Conservation (phyloP, 2,797 vertebrate species). For the Acrossocheilus wenchowensis region DNA sequence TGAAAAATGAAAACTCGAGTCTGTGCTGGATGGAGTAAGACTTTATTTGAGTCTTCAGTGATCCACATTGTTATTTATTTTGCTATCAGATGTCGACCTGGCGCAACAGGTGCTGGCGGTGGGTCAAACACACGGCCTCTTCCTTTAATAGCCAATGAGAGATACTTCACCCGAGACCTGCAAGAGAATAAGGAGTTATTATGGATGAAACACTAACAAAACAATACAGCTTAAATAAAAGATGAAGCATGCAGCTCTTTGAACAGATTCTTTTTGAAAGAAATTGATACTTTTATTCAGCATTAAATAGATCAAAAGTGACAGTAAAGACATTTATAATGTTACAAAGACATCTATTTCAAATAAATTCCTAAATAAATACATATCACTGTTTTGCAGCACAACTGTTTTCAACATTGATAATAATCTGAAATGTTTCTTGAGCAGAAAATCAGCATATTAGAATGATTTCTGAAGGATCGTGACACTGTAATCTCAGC, state of each 20-base stretch:
- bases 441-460: neutral
- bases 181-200: constrained; percentile 28
- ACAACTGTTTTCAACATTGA: neutral
- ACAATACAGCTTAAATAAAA: neutral
- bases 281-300: neutral
- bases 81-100: neutral
- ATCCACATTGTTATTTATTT: constrained; percentile 1
- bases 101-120: neutral
- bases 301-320: neutral
- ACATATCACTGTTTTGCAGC: neutral
- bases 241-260: neutral
- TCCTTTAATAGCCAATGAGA: neutral
- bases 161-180: neutral
- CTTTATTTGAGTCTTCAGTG: constrained; percentile 23
- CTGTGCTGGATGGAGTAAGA: neutral
- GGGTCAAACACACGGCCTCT: neutral
- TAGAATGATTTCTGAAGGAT: neutral
- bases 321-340: neutral
- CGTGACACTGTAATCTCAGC: neutral
- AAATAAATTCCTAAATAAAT: neutral
- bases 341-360: neutral
- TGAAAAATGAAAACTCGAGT: constrained; percentile 12
- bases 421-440: neutral
- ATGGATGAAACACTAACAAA: constrained; percentile 13
- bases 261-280: neutral